Percentiles rank a stretch among this genome's conserved stretches.
Conservation (phyloP, 1,140 invertebrate species). For the Vanessa tameamea region DNA sequence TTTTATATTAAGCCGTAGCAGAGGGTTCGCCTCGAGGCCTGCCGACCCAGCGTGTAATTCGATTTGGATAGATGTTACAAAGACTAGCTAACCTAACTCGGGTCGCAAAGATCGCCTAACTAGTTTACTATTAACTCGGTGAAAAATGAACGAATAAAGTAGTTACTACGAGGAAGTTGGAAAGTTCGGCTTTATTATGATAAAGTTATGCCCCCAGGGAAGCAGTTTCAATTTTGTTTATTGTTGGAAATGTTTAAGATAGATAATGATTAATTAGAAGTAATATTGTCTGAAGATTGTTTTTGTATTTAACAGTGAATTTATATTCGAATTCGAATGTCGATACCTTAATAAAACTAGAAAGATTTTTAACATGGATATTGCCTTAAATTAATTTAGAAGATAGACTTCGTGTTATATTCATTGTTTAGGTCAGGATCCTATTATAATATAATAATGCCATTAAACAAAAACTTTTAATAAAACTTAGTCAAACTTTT, state of each 20-base stretch:
- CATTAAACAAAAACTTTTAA: too few species aligned
- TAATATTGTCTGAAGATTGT: neutral
- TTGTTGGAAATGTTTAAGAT: neutral
- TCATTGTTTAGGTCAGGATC: too few species aligned
- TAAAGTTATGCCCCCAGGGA: conserved; percentile 11
- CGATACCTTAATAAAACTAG: neutral
- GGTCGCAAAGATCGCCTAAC: conserved; percentile 53
- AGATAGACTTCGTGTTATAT: too few species aligned
- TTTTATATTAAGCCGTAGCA: conserved; percentile 28
- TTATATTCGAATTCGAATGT: neutral
- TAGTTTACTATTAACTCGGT: conserved; percentile 54
- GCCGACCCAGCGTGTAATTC: conserved; percentile 52
- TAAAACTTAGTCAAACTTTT: too few species aligned
- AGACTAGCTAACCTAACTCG: conserved; percentile 50
- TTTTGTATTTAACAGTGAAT: too few species aligned
- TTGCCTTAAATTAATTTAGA: too few species aligned
- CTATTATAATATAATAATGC: too few species aligned
- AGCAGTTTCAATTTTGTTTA: neutral
- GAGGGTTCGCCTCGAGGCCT: conserved; percentile 36
- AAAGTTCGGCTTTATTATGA: conserved; percentile 33
- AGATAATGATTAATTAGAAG: neutral
- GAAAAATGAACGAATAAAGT: conserved; percentile 54
- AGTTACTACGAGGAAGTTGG: conserved; percentile 33
- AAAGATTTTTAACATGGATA: neutral
- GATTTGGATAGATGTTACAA: conserved; percentile 64